These are phyloP conservation scores for Tribolium castaneum DNA, from an alignment of 1,140 invertebrate species.

Conservation along the genomic window DNA sequence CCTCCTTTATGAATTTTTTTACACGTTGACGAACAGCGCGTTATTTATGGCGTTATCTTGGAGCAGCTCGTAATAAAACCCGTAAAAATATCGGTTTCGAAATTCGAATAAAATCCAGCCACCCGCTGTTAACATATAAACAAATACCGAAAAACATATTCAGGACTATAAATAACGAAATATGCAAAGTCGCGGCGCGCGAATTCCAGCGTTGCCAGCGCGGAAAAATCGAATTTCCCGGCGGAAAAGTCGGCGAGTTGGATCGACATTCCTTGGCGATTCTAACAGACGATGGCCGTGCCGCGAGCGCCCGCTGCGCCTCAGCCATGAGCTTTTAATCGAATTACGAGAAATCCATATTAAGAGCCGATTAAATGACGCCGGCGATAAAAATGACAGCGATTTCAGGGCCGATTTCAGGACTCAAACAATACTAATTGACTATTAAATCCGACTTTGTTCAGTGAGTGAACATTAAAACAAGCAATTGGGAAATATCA, in stretches of 20 bases:
- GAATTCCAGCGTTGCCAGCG: not conserved
- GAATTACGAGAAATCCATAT: slow-evolving; percentile 17
- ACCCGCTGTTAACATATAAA: slow-evolving; percentile 39
- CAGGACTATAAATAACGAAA: slow-evolving; percentile 37
- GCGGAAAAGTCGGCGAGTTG: not conserved
- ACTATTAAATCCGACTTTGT: not conserved
- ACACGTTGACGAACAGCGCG: slow-evolving; percentile 10
- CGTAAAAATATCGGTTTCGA: slow-evolving; percentile 38
- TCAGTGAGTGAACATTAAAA: not conserved
- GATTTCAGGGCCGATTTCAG: slow-evolving; percentile 6
- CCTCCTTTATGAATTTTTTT: slow-evolving; percentile 26
- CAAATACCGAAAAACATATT: slow-evolving; percentile 26
- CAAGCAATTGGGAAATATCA: not conserved
- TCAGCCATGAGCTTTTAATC: slow-evolving; percentile 1
- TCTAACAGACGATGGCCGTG: not conserved
- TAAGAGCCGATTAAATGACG: slow-evolving; percentile 6
- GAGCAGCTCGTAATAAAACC: not conserved
- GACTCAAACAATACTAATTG: slow-evolving; percentile 7
- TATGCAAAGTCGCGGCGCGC: slow-evolving; percentile 22
- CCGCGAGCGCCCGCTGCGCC: not conserved
- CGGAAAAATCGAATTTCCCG: not conserved
- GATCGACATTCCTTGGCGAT: slow-evolving; percentile 7
- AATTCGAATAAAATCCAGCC: slow-evolving; percentile 39
- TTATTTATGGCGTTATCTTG: slow-evolving; percentile 11
- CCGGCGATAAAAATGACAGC: not conserved